Conservation (phyloP, 2,113 vertebrate genomes). For the Macaca fascicularis region DNA sequence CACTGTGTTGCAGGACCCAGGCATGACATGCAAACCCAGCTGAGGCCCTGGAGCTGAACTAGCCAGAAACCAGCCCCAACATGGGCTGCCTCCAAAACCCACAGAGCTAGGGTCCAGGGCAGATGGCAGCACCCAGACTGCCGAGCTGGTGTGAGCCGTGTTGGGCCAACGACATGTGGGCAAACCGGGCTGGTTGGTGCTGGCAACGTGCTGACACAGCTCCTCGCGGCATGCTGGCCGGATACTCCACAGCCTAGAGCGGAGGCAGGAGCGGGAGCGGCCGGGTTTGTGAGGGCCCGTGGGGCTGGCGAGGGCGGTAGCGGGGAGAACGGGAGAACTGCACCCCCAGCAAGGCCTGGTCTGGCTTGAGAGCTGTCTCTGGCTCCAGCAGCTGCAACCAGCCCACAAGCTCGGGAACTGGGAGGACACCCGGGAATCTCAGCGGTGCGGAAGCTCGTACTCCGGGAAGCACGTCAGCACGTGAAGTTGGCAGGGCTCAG, state of each 20-base stretch:
- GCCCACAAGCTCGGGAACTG: neutral
- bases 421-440: neutral
- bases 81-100: too few relatives aligned
- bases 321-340: neutral
- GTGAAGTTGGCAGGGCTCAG: neutral
- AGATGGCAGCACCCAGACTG: accelerated
- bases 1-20: neutral
- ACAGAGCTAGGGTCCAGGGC: neutral
- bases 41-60: accelerated
- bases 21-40: neutral
- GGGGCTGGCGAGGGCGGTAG: too few relatives aligned
- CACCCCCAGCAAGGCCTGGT: neutral
- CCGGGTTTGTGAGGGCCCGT: neutral
- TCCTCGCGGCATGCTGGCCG: accelerated
- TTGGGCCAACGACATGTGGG: accelerated
- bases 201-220: accelerated
- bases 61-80: neutral
- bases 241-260: neutral
- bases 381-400: neutral
- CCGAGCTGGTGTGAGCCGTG: neutral
- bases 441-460: too few relatives aligned
- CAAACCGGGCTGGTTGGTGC: accelerated
- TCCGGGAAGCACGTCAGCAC: neutral
- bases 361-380: neutral
- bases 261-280: too few relatives aligned